Evolutionary conservation across 1,140 invertebrate species (phyloP).

Genomic region (Philotrypesis tridentata): DNA sequence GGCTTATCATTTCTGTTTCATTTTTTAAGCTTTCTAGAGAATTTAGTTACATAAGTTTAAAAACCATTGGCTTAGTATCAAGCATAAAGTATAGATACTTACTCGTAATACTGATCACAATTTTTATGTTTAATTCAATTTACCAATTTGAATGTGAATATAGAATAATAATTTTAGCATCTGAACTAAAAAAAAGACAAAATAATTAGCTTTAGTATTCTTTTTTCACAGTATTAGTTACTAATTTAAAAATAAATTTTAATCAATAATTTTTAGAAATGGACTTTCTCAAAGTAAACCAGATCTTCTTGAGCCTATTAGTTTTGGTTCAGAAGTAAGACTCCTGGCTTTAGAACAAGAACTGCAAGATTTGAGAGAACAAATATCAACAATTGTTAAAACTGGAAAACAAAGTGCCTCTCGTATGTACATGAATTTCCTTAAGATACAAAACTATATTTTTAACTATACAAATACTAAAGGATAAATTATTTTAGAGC

Average conservation of each 20-base stretch:
- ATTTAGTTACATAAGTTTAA: background rate
- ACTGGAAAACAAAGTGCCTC: conserved; percentile 56
- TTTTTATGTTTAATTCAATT: conserved; percentile 10
- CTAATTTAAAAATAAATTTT: conserved; percentile 1
- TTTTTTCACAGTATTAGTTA: no score
- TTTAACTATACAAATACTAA: background rate
- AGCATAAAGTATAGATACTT: background rate
- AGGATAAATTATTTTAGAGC: conserved; percentile 48
- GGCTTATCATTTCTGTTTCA: no score
- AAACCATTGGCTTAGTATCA: background rate
- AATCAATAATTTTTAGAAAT: conserved; percentile 50
- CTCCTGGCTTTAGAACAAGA: conserved; percentile 71
- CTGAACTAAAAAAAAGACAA: no score
- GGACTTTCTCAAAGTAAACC: conserved; percentile 67
- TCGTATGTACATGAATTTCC: conserved; percentile 17
- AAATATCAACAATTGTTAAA: conserved; percentile 70
- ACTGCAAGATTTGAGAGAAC: conserved; percentile 70
- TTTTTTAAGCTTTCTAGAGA: background rate
- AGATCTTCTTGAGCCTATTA: conserved; percentile 71
- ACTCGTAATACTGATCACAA: background rate
- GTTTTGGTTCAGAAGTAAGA: conserved; percentile 71
- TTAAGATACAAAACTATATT: background rate
- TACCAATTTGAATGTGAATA: background rate
- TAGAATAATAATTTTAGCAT: no score
- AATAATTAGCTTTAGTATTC: no score